Evolutionary conservation across 2,888 invertebrate species (phyloP), one percentile per base, ranked within the genome.

Genomic region (Cabera pusaria): DNA sequence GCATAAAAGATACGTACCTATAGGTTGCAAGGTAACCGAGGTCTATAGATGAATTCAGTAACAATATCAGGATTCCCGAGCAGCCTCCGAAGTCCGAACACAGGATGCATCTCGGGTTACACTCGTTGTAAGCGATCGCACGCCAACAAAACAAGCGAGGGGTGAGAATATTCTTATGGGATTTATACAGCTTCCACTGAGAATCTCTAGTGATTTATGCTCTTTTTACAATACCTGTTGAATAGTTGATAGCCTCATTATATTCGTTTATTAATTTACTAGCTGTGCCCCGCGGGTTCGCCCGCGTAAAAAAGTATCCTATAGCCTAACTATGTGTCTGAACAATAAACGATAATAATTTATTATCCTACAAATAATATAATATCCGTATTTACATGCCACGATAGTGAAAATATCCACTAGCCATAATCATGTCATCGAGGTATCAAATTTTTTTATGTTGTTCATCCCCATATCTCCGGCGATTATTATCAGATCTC

Each of bases 81-180:
- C 36, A 42, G 49, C 52, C 59, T 61, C 54, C 50, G 59, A n/a
- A n/a, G 58, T 61, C 72, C 72, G 68, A 65, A 64, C 78, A 66
- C 86, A 87, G 87, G 87, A 87, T 82, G 86, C 87, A 84, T 87
- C n/a, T n/a, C 82, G 66, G 80, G 84, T 87, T 86, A 85, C 87
- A 56, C 73, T 73, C 79, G 65, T 59, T 82, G 86, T 85, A 88
- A 86, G 73, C 71, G 86, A 88, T 86, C 86, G 71, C 75, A 74
- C 66, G 64, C 72, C 64, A 56, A 69, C 53, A 56, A 61, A 45
- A 54, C 47, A 50, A 46, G 42, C 44, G 62, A 63, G 71, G 84
- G 83, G 85, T 85, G 85, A 81, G 86, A 85, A 82, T 75, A 74
- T 77, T 79, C 79, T 75, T 76, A 76, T 73, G 64, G 60, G 80